Evolutionary conservation across 2,113 vertebrate genomes (phyloP).

Genomic region (Lamprotornis superbus): DNA sequence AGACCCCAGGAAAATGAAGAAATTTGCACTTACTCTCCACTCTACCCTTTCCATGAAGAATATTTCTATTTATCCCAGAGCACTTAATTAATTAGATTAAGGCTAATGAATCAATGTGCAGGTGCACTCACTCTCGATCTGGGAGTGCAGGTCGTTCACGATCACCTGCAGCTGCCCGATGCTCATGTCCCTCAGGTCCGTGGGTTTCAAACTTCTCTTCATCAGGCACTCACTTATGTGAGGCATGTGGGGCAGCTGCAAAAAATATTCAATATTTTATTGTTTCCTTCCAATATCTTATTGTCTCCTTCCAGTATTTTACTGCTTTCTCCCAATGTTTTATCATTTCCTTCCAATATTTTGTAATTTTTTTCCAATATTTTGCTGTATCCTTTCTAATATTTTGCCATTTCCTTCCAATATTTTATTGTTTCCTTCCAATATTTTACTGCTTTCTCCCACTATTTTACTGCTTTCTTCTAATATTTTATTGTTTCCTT

Average conservation of each 20-base stretch:
- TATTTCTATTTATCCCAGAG: too few relatives aligned
- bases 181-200: constrained; percentile 96
- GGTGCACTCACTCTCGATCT: constrained; percentile 99
- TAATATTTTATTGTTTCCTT: too few relatives aligned
- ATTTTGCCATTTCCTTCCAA: background rate
- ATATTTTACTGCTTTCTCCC: background rate
- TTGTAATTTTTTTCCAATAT: background rate
- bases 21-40: too few relatives aligned
- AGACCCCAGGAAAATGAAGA: too few relatives aligned
- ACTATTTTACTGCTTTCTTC: background rate
- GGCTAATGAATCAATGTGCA: too few relatives aligned
- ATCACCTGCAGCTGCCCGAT: constrained; percentile 97
- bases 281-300: background rate
- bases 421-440: background rate
- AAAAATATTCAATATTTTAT: background rate
- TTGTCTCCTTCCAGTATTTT: background rate
- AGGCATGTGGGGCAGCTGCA: constrained; percentile 95
- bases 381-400: background rate
- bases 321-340: background rate
- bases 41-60: too few relatives aligned
- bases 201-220: constrained; percentile 94
- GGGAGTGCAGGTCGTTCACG: constrained; percentile 97
- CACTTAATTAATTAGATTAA: too few relatives aligned
- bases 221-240: constrained; percentile 99
- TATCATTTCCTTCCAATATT: background rate